Base-by-base conservation (phyloP, 2,797 vertebrate genomes). In the Scarus forsteni region DNA sequence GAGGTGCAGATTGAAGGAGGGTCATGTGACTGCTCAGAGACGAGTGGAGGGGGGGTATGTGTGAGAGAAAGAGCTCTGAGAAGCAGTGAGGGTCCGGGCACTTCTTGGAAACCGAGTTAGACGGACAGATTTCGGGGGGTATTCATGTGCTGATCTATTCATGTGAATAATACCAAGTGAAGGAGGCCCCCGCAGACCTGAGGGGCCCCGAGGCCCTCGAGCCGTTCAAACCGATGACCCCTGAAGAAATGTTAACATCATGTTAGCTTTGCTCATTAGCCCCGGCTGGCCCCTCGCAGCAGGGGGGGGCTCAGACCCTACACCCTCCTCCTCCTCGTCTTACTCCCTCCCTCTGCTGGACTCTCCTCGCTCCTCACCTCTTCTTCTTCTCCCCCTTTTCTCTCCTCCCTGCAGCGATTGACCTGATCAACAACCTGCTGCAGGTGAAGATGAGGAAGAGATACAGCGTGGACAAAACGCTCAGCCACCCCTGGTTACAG, bases 361-460 rank as follows among this genome's bases (percentile, higher is more conserved):
- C 46, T 16, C n/a, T 12, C 16, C 58, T 35, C 8, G 0, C 49
- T 75, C 44, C 14, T 56, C 57, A 8, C 35, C 82, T 18, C 27
- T 50, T 44, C 13, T 11, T 34, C 14, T 36, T 2, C 39, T 34
- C 46, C 8, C 10, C 16, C 43, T 9, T 44, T 3, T 60, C 51
- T 27, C 10, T 42, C 7, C 39, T 36, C 56, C 44, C 8, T 44
- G 13, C 92, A 99, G 98, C 97, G 73, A 98, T 97, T 73, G 98
- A 99, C 93, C 95, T 99, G 86, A 99, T 99, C 86, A 99, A 97
- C 93, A 99, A 99, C 92, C 94, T 99, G 82, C 94, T 99, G 88
- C 98, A 99, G 93, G 98, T 99, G 62, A 99, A 99, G 96, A 99
- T 99, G 97, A 97, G 98, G 91, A 99, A 99, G 84, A 94, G 98